phyloP scores from a whole-genome alignment of 2,113 vertebrate species.

The Parotia lawesii region DNA sequence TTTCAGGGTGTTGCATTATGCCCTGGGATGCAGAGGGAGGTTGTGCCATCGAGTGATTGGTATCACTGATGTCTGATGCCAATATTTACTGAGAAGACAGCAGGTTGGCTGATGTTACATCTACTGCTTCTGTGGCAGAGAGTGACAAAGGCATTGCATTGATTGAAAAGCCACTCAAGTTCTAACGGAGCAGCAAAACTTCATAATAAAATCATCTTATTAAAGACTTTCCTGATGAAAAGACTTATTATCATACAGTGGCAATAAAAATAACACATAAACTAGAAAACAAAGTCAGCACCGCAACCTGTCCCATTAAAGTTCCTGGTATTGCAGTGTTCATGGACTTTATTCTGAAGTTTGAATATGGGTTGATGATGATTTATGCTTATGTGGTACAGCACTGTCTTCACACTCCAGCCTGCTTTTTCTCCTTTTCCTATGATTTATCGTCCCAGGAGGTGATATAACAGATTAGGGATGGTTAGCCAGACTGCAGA shows the following conservation, averaged over 20 bases:
- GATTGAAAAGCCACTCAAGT: background rate
- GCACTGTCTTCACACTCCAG: background rate
- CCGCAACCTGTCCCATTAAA: background rate
- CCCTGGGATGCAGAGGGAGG: background rate
- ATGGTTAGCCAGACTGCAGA: conserved; percentile 7
- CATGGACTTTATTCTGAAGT: background rate
- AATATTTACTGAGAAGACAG: background rate
- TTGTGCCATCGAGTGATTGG: background rate
- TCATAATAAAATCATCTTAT: background rate
- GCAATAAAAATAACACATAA: background rate
- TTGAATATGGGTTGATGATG: background rate
- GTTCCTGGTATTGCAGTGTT: background rate
- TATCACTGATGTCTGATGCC: background rate
- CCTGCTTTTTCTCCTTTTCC: background rate
- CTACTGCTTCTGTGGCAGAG: background rate
- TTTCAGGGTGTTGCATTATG: background rate
- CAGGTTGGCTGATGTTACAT: background rate
- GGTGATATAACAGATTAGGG: background rate
- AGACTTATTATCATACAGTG: background rate
- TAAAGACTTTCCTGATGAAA: background rate
- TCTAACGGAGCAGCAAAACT: background rate
- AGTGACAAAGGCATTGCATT: background rate
- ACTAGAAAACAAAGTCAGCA: background rate
- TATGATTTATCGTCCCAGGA: background rate
- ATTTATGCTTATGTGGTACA: background rate